Evolutionary conservation across 2,113 vertebrate genomes (phyloP), one percentile per base, ranked within the genome.

Genomic region (Solenodon paradoxus): DNA sequence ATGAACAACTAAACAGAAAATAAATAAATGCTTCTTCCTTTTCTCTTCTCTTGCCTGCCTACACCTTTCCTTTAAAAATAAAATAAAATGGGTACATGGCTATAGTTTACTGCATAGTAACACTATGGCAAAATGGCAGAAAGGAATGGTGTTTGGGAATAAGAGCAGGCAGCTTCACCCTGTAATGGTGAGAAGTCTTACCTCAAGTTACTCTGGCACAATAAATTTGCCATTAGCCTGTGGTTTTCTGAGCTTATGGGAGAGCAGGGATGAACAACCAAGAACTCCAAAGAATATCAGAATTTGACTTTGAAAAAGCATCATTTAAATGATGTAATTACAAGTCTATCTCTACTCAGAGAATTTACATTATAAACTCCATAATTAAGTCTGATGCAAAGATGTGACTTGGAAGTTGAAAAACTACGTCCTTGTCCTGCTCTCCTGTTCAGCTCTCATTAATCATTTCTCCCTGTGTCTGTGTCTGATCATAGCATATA

Each of bases 351-450:
- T 47, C 55, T 77, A 68, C 79, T 95, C 83, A 69, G 4, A 32
- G 47, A 95, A 96, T 82, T 94, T 63, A 94, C 20, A n/a, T 94
- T 69, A n/a, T 68, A 95, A 85, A 94, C n/a, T 28, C 45, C 28
- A 69, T 68, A 81, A 84, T 95, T 94, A 93, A 78, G 47, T 49
- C 35, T 74, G 45, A 87, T 85, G 61, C 38, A 95, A 84, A 72
- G 63, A 95, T 17, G 38, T 85, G 84, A 87, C 85, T 91, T 72
- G n/a, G 59, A 96, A 88, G 68, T 82, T 86, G 19, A 45, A 63
- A 94, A 96, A 59, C 30, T n/a, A 66, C 32, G 92, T 75, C 53
- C 45, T 17, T 1, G 11, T 61, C 35, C n/a, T 82, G 16, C 15
- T 57, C 61, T 45, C 32, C 20, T 61, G 17, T 59, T 47, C 68